Evolutionary conservation across 1,140 invertebrate species (phyloP).

Genomic region (Ceratitis capitata): DNA sequence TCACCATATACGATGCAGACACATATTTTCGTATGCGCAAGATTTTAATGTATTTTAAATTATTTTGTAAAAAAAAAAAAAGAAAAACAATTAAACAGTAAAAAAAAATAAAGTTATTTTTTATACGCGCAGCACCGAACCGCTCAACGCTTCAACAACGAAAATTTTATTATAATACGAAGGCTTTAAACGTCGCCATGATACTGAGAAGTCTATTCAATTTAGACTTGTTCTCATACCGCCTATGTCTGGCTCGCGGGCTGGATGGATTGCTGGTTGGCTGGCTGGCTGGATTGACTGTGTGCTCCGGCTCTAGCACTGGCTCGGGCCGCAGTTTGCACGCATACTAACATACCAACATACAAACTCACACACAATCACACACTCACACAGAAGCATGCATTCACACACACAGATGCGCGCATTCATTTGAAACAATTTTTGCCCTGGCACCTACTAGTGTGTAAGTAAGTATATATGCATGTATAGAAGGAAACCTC

Average conservation of each 20-base stretch:
- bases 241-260: neutral
- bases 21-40: neutral
- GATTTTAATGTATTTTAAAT: neutral
- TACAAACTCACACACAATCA: neutral
- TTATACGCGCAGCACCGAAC: constrained; percentile 32
- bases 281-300: neutral
- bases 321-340: constrained; percentile 14
- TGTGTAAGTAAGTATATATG: no score
- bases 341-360: neutral
- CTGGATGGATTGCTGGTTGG: neutral
- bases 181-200: constrained; percentile 35
- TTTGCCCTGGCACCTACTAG: no score
- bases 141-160: constrained; percentile 1
- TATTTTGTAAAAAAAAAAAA: neutral
- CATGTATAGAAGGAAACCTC: neutral
- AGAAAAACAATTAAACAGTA: neutral
- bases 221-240: constrained; percentile 38
- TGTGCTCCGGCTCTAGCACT: neutral
- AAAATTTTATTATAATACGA: constrained; percentile 32
- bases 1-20: neutral
- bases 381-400: neutral
- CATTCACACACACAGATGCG: neutral
- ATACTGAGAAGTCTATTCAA: constrained; percentile 37
- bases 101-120: neutral
- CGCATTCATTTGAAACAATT: neutral